phyloP scores from a whole-genome alignment of 2,113 vertebrate genomes.

The Corynorhinus townsendii region DNA sequence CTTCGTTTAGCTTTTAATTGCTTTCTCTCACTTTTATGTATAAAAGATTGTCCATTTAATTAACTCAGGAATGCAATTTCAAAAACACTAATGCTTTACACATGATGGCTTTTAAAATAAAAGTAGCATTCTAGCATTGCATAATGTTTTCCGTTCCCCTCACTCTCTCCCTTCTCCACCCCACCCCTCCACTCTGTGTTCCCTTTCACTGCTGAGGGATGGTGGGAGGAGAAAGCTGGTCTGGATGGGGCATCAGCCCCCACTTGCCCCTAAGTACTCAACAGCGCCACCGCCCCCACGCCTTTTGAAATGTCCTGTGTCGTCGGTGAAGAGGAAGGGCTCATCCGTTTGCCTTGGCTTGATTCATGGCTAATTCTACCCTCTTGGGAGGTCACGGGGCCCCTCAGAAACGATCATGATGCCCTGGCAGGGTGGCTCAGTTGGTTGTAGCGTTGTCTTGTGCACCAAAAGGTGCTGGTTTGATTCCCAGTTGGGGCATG shows the following conservation, averaged over 20 bases:
- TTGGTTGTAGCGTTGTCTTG: neutral
- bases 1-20: constrained; percentile 80
- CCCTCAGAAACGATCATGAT: neutral
- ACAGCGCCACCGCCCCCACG: accelerated
- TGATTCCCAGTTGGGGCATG: no score
- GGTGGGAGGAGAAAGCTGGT: neutral
- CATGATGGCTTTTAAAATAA: constrained; percentile 87
- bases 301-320: accelerated
- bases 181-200: neutral
- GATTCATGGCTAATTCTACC: neutral
- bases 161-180: neutral
- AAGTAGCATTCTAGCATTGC: constrained; percentile 75
- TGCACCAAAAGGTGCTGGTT: neutral
- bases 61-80: constrained; percentile 88
- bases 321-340: neutral
- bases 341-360: neutral
- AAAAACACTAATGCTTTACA: constrained; percentile 87
- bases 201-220: constrained; percentile 42
- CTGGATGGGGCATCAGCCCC: neutral
- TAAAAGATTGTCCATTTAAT: constrained; percentile 89
- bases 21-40: constrained; percentile 86
- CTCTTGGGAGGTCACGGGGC: neutral
- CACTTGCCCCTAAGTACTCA: accelerated
- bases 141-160: constrained; percentile 19
- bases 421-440: neutral